These are phyloP conservation scores for Brotula barbata DNA, from an alignment of 2,797 vertebrate genomes.

Conservation along the genomic window DNA sequence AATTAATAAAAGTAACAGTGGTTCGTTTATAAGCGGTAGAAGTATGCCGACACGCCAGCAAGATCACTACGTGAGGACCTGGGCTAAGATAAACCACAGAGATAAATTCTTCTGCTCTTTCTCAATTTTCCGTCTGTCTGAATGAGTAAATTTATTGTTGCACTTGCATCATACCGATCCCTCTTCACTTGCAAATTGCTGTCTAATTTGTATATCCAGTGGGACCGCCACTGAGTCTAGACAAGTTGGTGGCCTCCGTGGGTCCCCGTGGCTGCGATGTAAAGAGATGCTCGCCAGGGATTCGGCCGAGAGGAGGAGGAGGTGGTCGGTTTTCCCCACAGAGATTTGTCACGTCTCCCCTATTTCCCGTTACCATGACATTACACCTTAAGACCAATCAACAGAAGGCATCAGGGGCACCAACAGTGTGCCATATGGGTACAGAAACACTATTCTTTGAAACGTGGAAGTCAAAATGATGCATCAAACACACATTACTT, in stretches of 20 bases:
- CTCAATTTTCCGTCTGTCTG: conserved; percentile 17
- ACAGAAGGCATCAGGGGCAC: conserved; percentile 60
- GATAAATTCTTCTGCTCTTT: conserved; percentile 50
- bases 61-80: neutral
- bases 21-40: neutral
- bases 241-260: conserved; percentile 67
- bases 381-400: conserved; percentile 62
- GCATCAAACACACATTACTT: conserved; percentile 1
- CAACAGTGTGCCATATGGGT: conserved; percentile 30
- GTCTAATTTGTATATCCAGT: conserved; percentile 63
- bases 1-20: neutral
- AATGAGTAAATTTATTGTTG: conserved; percentile 61
- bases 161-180: conserved; percentile 74
- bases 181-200: conserved; percentile 57
- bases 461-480: conserved; percentile 5
- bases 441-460: conserved; percentile 22
- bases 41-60: neutral
- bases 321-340: conserved; percentile 45
- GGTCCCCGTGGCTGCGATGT: conserved; percentile 53
- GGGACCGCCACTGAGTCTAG: conserved; percentile 69
- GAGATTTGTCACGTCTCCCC: conserved; percentile 45
- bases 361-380: conserved; percentile 78
- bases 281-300: conserved; percentile 40
- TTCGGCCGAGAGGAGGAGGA: conserved; percentile 38
- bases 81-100: neutral